Percentiles rank a stretch among this genome's conserved stretches.
These are phyloP conservation scores for Dipodomys stephensi DNA, from an alignment of 2,113 vertebrate species.

Conservation along the genomic window DNA sequence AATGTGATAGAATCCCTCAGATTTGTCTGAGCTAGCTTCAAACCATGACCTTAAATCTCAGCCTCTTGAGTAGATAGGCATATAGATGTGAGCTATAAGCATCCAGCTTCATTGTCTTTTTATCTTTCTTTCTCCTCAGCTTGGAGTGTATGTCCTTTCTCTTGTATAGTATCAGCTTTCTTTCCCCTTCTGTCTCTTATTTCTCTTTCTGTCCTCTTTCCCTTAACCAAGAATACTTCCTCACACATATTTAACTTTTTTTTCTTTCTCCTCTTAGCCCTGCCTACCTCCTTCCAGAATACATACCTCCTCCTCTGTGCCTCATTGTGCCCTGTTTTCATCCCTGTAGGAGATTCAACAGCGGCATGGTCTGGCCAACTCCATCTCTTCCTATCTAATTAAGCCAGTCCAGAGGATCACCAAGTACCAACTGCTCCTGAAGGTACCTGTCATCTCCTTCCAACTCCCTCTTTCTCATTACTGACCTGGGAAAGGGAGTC, in stretches of 20 bases:
- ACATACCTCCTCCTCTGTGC: neutral
- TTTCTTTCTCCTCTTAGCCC: neutral
- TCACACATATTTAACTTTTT: neutral
- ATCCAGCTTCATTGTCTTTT: too few species aligned
- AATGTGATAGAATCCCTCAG: too few species aligned
- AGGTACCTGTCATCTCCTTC: conserved; percentile 87
- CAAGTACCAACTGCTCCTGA: conserved; percentile 98
- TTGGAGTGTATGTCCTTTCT: neutral
- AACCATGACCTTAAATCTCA: too few species aligned
- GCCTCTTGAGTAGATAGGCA: too few species aligned
- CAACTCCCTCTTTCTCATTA: neutral
- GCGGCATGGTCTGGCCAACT: conserved; percentile 95
- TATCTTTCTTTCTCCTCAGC: neutral
- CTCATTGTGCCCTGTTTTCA: conserved; percentile 19
- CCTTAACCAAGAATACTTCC: neutral
- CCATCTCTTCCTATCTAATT: conserved; percentile 99
- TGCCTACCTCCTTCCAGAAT: neutral
- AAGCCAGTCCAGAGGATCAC: conserved; percentile 99
- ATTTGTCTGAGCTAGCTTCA: too few species aligned
- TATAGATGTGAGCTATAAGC: too few species aligned
- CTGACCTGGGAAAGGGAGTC: neutral
- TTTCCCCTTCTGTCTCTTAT: neutral
- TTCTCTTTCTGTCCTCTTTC: neutral
- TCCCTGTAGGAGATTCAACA: conserved; percentile 96
- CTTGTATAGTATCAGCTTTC: neutral